Evolutionary conservation across 1,140 invertebrate species (phyloP).

Genomic region (Drosophila mayri): DNA sequence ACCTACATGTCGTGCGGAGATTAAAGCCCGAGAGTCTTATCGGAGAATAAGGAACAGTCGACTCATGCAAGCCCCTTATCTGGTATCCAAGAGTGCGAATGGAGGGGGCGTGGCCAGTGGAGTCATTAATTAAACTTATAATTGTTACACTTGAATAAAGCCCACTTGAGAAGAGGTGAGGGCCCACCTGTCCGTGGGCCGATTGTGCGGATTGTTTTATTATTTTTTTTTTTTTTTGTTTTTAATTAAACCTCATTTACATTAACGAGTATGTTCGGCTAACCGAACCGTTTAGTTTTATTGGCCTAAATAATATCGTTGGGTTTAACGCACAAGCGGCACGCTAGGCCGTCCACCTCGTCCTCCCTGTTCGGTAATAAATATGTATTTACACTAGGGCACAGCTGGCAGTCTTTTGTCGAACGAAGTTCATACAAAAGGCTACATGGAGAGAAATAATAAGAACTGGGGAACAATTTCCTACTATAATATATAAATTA

Average conservation of each 20-base stretch:
- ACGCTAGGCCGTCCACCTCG: slow-evolving; percentile 41
- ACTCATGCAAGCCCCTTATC: slow-evolving; percentile 12
- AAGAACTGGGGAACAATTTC: too few relatives aligned
- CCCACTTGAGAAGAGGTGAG: slow-evolving; percentile 16
- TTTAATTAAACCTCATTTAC: slow-evolving; percentile 55
- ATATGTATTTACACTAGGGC: slow-evolving; percentile 36
- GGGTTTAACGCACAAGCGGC: slow-evolving; percentile 55
- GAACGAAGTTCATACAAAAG: slow-evolving; percentile 33
- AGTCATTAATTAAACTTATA: slow-evolving; percentile 54
- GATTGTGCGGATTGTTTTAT: slow-evolving; percentile 30
- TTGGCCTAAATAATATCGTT: slow-evolving; percentile 72
- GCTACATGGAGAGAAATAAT: slow-evolving; percentile 8
- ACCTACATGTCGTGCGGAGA: slow-evolving; percentile 56
- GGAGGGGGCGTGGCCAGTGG: slow-evolving; percentile 18
- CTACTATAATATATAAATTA: rapidly evolving
- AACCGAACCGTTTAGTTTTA: slow-evolving; percentile 68
- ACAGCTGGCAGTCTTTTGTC: slow-evolving; percentile 62
- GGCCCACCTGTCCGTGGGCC: slow-evolving; percentile 22
- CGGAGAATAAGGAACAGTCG: slow-evolving; percentile 9
- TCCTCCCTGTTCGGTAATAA: slow-evolving; percentile 1
- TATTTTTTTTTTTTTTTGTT: slow-evolving; percentile 40
- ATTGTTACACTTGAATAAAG: slow-evolving; percentile 35
- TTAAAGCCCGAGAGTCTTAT: slow-evolving; percentile 19
- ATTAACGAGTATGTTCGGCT: slow-evolving; percentile 52
- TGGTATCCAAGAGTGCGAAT: slow-evolving; percentile 29